Evolutionary conservation across 2,113 vertebrate species (phyloP).

Genomic region (Melanerpes aurifrons): DNA sequence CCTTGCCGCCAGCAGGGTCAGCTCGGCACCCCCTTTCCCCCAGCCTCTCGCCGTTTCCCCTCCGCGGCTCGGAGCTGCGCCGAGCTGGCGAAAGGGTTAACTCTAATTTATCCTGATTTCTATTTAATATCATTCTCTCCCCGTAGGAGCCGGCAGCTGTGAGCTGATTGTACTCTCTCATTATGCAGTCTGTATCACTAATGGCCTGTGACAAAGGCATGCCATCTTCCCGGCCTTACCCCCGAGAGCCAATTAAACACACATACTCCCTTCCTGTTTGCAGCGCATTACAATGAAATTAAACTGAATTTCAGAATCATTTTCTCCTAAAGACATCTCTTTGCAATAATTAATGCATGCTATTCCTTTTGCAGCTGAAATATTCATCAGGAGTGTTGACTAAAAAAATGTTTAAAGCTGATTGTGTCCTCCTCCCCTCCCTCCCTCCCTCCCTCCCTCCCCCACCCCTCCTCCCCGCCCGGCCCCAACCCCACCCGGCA

Average conservation of each 20-base stretch:
- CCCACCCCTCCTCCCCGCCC: neutral
- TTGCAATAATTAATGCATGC: slow-evolving; percentile 80
- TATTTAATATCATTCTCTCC: slow-evolving; percentile 78
- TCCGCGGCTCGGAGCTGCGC: neutral
- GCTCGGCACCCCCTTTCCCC: neutral
- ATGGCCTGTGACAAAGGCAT: slow-evolving; percentile 95
- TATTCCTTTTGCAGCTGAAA: slow-evolving; percentile 71
- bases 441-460: too few relatives aligned
- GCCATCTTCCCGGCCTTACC: slow-evolving; percentile 87
- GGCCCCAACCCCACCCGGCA: neutral
- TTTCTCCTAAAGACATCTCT: slow-evolving; percentile 81
- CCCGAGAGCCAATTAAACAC: slow-evolving; percentile 91
- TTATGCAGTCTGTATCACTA: slow-evolving; percentile 89
- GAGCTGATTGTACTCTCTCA: slow-evolving; percentile 90
- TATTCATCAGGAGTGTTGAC: slow-evolving; percentile 52
- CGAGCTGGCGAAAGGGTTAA: slow-evolving; percentile 74
- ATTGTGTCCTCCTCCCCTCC: neutral
- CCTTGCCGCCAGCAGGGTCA: accelerated
- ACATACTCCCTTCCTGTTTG: slow-evolving; percentile 79
- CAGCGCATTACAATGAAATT: slow-evolving; percentile 78
- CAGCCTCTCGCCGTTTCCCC: neutral
- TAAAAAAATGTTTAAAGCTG: neutral
- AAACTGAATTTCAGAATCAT: slow-evolving; percentile 79
- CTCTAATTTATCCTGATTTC: slow-evolving; percentile 79
- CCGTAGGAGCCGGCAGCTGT: slow-evolving; percentile 80